Evolutionary conservation across 2,113 vertebrate species (phyloP).

Genomic region (Cyphomyrus discorhynchus): DNA sequence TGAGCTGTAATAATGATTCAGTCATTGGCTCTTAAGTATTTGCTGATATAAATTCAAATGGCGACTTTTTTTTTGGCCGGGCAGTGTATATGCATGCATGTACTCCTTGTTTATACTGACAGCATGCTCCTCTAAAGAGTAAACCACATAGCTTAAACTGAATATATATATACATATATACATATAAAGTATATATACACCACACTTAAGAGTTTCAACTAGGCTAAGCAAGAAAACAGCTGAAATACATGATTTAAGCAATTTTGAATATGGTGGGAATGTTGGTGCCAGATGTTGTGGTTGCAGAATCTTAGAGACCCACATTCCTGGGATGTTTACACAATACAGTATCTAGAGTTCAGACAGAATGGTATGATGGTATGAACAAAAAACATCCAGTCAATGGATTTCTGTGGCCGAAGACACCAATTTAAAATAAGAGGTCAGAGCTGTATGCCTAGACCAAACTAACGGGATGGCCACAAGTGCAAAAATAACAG

Average conservation of each 20-base stretch:
- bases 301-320: not conserved
- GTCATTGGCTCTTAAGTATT: no score
- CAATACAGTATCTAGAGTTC: not conserved
- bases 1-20: no score
- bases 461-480: not conserved
- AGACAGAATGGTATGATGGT: not conserved
- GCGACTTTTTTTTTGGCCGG: no score
- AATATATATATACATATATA: not conserved
- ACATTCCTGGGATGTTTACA: not conserved
- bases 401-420: not conserved
- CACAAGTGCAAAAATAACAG: not conserved
- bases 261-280: not conserved
- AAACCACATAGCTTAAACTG: not conserved
- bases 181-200: not conserved
- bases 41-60: no score
- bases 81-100: not conserved
- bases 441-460: not conserved
- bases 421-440: not conserved
- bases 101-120: not conserved
- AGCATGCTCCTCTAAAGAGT: not conserved
- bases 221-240: not conserved
- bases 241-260: not conserved
- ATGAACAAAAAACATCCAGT: not conserved
- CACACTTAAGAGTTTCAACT: not conserved
- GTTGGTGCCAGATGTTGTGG: not conserved